phyloP scores from a whole-genome alignment of 2,113 vertebrate genomes.

The Aspiorhynchus laticeps region DNA sequence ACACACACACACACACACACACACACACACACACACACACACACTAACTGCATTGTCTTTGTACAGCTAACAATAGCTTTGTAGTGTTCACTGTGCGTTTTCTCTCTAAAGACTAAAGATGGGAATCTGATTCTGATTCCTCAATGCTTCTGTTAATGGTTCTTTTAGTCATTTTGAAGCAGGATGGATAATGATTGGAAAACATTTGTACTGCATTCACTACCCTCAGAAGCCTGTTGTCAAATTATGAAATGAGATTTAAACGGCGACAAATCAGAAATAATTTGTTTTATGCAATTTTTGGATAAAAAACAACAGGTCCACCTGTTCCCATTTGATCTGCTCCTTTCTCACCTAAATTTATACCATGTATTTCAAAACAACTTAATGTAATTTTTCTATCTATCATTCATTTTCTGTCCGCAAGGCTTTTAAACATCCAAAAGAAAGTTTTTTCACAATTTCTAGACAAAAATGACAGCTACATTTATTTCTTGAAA shows the following conservation, averaged over 20 bases:
- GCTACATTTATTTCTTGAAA: not conserved
- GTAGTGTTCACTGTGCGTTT: not conserved
- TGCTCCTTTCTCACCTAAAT: not conserved
- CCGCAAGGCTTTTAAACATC: not conserved
- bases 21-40: constrained; percentile 20
- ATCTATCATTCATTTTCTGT: not conserved
- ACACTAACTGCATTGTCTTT: not conserved
- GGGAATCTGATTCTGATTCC: not conserved
- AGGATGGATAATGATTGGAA: not conserved
- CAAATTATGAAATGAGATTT: too few species aligned
- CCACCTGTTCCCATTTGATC: not conserved
- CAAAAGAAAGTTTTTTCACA: not conserved
- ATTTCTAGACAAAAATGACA: not conserved
- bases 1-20: not conserved
- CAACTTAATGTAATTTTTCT: too few species aligned
- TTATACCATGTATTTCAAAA: too few species aligned
- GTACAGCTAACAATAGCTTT: constrained; percentile 31
- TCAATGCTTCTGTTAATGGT: not conserved
- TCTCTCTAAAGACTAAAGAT: not conserved
- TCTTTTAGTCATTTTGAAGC: not conserved
- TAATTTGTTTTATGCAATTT: not conserved
- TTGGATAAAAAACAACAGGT: not conserved
- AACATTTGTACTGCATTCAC: too few species aligned
- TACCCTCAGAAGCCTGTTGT: too few species aligned
- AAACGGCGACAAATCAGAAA: too few species aligned